These are phyloP conservation scores for Platycnemis pennipes DNA, from an alignment of 2,888 invertebrate genomes.

Conservation along the genomic window DNA sequence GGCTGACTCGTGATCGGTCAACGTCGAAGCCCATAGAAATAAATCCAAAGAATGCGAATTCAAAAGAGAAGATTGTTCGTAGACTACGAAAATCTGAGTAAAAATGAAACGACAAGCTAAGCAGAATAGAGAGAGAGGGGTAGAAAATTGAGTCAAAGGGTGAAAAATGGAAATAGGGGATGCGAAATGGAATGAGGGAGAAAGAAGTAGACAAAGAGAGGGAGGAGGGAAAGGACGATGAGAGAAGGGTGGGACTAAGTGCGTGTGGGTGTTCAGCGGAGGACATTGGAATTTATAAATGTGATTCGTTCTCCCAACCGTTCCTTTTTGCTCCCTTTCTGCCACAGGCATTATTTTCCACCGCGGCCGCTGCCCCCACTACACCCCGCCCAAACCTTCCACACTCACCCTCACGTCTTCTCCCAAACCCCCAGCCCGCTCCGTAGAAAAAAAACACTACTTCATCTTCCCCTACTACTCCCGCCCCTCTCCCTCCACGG, in stretches of 20 bases:
- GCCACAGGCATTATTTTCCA: slow-evolving; percentile 57
- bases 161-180: neutral
- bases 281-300: slow-evolving; percentile 66
- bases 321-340: slow-evolving; percentile 58
- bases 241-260: neutral
- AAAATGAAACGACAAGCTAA: neutral
- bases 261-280: slow-evolving; percentile 64
- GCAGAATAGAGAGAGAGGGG: neutral
- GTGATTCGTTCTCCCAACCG: slow-evolving; percentile 51
- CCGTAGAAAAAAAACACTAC: neutral
- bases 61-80: neutral
- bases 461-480: neutral
- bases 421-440: neutral
- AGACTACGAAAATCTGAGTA: neutral
- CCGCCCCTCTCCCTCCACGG: neutral
- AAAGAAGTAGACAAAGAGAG: neutral
- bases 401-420: neutral
- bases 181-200: neutral
- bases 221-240: neutral
- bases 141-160: neutral
- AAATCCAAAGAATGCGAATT: neutral
- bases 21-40: neutral
- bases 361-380: neutral
- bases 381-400: neutral
- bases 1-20: neutral